phyloP scores from a whole-genome alignment of 1,140 invertebrate species.

The Drosophila ficusphila region DNA sequence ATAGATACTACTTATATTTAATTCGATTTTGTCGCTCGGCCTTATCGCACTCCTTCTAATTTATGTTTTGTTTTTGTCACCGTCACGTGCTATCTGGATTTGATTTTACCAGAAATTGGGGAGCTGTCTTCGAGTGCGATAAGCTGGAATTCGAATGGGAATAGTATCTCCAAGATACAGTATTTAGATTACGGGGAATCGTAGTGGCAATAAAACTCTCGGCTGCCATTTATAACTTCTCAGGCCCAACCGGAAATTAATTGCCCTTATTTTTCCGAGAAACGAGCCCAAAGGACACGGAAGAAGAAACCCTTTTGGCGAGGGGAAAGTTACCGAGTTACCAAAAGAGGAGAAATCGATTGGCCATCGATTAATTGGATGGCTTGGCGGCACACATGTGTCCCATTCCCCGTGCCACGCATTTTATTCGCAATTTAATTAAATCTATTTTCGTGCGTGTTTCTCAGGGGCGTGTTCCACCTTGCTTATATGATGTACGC shows the following conservation, averaged over 20 bases:
- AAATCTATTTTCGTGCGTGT: conserved; percentile 79
- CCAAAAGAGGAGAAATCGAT: conserved; percentile 51
- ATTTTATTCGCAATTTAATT: conserved; percentile 80
- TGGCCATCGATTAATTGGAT: conserved; percentile 76
- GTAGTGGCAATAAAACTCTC: conserved; percentile 5
- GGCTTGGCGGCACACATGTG: conserved; percentile 38
- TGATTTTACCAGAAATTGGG: conserved; percentile 3
- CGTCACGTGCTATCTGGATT: conserved; percentile 54
- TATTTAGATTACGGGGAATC: background rate
- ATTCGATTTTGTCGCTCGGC: conserved; percentile 58
- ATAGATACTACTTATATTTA: conserved; percentile 64
- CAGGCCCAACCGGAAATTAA: conserved; percentile 57
- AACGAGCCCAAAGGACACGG: conserved; percentile 8
- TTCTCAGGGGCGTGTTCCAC: conserved; percentile 71
- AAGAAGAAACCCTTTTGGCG: conserved; percentile 44
- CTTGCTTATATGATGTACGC: conserved; percentile 48
- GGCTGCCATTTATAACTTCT: background rate
- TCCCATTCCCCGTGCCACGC: conserved; percentile 28
- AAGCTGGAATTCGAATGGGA: conserved; percentile 17
- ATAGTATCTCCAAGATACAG: background rate
- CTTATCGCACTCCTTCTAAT: conserved; percentile 45
- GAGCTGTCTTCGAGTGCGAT: conserved; percentile 22
- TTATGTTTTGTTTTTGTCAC: conserved; percentile 71
- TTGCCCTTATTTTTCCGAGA: conserved; percentile 31
- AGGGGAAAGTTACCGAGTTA: conserved; percentile 2